These are phyloP conservation scores for Gallinago undulata DNA, from an alignment of 2,113 vertebrate genomes.

Conservation along the genomic window DNA sequence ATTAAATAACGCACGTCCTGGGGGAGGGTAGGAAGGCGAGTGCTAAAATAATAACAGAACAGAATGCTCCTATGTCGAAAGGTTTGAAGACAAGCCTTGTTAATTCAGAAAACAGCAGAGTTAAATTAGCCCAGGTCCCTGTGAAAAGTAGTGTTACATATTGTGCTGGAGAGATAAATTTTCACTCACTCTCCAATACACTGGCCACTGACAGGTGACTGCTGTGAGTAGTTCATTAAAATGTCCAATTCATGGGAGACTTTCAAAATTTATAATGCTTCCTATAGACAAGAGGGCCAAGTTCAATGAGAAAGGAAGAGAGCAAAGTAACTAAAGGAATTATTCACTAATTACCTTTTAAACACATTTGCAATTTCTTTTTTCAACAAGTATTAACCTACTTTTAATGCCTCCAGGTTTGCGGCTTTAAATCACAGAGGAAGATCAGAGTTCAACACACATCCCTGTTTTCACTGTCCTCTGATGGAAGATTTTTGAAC, in stretches of 20 bases:
- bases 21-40: slow-evolving; percentile 57
- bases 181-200: slow-evolving; percentile 50
- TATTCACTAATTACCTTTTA: slow-evolving; percentile 65
- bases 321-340: slow-evolving; percentile 59
- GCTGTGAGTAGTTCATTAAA: slow-evolving; percentile 81
- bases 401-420: slow-evolving; percentile 16
- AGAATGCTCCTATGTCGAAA: slow-evolving; percentile 66
- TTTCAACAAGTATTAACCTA: slow-evolving; percentile 42
- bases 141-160: slow-evolving; percentile 65
- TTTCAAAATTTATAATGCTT: slow-evolving; percentile 79
- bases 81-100: slow-evolving; percentile 76
- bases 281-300: slow-evolving; percentile 72
- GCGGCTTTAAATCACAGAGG: neutral
- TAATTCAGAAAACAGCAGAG: slow-evolving; percentile 75
- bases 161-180: slow-evolving; percentile 77
- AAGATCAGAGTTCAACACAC: neutral
- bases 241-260: slow-evolving; percentile 74
- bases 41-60: slow-evolving; percentile 66
- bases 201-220: slow-evolving; percentile 72
- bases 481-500: slow-evolving; percentile 8
- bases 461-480: neutral
- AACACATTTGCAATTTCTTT: slow-evolving; percentile 42
- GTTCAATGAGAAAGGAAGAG: slow-evolving; percentile 71
- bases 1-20: slow-evolving; percentile 68
- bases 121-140: slow-evolving; percentile 72